phyloP scores from a whole-genome alignment of 2,113 vertebrate genomes.

The Sminthopsis crassicaudata region DNA sequence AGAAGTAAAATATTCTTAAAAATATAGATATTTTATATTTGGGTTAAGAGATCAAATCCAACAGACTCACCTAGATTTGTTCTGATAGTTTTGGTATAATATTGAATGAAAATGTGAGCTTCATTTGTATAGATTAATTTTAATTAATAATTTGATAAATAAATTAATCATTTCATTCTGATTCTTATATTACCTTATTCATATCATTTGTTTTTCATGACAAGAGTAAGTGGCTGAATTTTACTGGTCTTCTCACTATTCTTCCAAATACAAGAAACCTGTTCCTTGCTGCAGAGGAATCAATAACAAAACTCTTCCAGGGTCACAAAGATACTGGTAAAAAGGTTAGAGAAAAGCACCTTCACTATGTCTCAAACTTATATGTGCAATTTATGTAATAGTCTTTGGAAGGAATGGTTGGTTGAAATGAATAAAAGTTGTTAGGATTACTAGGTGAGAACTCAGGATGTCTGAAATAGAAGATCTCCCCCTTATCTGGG shows the following conservation, averaged over 20 bases:
- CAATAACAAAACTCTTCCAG: neutral
- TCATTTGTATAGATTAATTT: neutral
- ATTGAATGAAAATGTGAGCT: neutral
- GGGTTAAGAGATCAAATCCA: neutral
- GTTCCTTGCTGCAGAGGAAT: neutral
- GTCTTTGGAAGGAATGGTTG: neutral
- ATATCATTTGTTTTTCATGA: neutral
- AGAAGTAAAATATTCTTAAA: neutral
- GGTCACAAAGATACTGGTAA: neutral
- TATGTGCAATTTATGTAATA: neutral
- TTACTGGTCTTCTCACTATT: neutral
- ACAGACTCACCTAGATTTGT: neutral
- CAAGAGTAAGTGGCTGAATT: neutral
- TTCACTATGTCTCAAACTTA: neutral
- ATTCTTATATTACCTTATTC: neutral
- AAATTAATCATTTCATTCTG: neutral
- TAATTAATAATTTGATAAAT: too few relatives aligned
- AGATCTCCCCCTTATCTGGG: too few relatives aligned
- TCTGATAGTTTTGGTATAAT: neutral
- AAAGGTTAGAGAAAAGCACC: neutral
- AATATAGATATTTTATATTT: neutral
- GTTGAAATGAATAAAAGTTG: neutral
- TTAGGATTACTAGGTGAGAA: too few relatives aligned
- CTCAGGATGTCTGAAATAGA: too few relatives aligned
- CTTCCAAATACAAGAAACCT: neutral